Base-by-base conservation (phyloP, 2,888 invertebrate genomes). In the Acanthosepion lycidas region DNA sequence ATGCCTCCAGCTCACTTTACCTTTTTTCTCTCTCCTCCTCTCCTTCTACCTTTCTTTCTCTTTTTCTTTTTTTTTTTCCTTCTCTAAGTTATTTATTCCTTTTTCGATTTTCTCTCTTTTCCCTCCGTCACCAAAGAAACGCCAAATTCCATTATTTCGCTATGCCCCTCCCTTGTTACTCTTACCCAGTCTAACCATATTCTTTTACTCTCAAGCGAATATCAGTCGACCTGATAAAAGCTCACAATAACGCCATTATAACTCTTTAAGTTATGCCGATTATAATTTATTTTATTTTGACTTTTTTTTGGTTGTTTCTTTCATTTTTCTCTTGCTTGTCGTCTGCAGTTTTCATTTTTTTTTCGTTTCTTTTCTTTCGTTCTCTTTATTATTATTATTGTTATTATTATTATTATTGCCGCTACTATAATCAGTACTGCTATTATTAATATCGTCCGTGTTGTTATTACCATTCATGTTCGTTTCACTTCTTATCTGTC, bases 221-320 rank as follows among this genome's bases (percentile, higher is more conserved):
- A 78, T 78, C 78, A n/a, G 15, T 15, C n/a, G n/a, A 78, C n/a
- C n/a, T 12, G 78, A 78, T 78, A 33, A 78, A 78, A 78, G 18
- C 78, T 9, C n/a, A 78, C 78, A 15, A 78, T 15, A 78, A 78
- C 78, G 78, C 33, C 78, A 78, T 78, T 78, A 78, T n/a, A 78
- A 78, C 78, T 78, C 23, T 59, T 59, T 78, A 78, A 78, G n/a
- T 78, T 78, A 78, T n/a, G n/a, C 78, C n/a, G 78, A 78, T 78
- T 78, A 78, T 12, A 78, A 78, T 78, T 78, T 78, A 78, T 78
- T 78, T n/a, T 28, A 78, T 78, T 78, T 8, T n/a, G 9, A 33
- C 33, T n/a, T 78, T 78, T 78, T 5, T 78, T 15, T 78, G 15
- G 78, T 78, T n/a, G 33, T 78, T 78, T n/a, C 9, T 15, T n/a